Evolutionary conservation across 2,797 vertebrate species (phyloP).

Genomic region (Brachyrhaphis roseni): DNA sequence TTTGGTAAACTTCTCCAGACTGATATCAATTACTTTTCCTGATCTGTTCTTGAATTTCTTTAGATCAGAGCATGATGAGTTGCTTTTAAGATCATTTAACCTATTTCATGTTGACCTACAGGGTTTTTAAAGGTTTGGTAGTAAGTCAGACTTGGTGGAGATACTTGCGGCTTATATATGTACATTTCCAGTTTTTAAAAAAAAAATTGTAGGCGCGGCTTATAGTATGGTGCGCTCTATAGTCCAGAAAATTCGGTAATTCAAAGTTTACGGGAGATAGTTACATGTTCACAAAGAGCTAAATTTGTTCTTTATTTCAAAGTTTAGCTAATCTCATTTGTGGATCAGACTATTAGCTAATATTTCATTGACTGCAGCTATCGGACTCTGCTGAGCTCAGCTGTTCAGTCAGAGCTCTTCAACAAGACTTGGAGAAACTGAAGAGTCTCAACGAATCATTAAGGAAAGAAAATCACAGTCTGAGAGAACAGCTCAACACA

Average conservation of each 20-base stretch:
- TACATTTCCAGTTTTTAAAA: too few species aligned
- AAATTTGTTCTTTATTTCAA: neutral
- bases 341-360: too few species aligned
- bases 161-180: too few species aligned
- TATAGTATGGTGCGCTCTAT: too few species aligned
- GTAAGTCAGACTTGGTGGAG: neutral
- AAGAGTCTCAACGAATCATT: slow-evolving; percentile 81
- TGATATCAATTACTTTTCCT: neutral
- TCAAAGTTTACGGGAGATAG: neutral
- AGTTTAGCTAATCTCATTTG: neutral
- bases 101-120: neutral
- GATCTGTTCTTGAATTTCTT: neutral
- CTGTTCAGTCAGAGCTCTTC: slow-evolving; percentile 68
- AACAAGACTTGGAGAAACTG: slow-evolving; percentile 84
- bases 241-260: neutral
- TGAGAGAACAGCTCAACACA: slow-evolving; percentile 80
- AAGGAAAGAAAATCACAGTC: slow-evolving; percentile 82
- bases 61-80: neutral
- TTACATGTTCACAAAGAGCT: neutral
- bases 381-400: slow-evolving; percentile 54
- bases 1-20: neutral
- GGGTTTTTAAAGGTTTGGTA: neutral
- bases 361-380: slow-evolving; percentile 49
- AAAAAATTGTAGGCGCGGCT: too few species aligned
- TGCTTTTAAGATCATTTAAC: neutral